Base-by-base conservation (phyloP, 1,140 invertebrate genomes). In the Diabrotica virgifera region DNA sequence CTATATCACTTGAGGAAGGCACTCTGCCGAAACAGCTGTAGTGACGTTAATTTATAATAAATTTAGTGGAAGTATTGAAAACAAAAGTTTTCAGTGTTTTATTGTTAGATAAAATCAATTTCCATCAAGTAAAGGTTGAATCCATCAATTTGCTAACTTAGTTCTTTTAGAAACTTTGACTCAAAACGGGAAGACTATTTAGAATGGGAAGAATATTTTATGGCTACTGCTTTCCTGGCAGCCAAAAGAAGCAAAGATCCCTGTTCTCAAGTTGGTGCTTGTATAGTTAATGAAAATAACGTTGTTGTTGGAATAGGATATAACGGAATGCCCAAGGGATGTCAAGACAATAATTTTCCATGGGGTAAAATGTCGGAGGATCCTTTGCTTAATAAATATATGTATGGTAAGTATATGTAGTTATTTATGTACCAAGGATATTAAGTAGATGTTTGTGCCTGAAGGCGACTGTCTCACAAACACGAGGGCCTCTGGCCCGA, bases 201-300 rank as follows among this genome's bases (percentile, higher is more conserved):
- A 13, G 68, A 72, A 59, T 95, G 93, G 93, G 81, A 89, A 63
- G 96, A 98, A 67, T 97, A 96, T 81, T 98, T 98, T 75, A 98
- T 98, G 96, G 89, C 90, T 0, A 87, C 89, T 6, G 89, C 89
- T 7, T 89, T 95, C 74, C 79, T 97, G 10, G 86, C 91, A 14
- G 90, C 95, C 2, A 89, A 93, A 82, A 84, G 96, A 64, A 96
- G 94, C 73, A 98, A 98, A 83, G 96, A 98, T 85, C 95, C 96
- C 0, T 81, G 78, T 59, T 92, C 89, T 5, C 95, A 97, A 85
- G 95, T 97, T 54, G 96, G 96, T 6, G 94, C 94, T 11, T 96
- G 94, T 80, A 90, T 98, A 70, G 92, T 97, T 2, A 93, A 96
- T 76, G 72, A 85, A 50, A 87, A 94, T 0, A 94, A 96, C n/a